A percentile compares a stretch with the other conserved stretches of the same genome.
Conservation (phyloP, 2,888 invertebrate genomes). For the Pasiphila rectangulata region DNA sequence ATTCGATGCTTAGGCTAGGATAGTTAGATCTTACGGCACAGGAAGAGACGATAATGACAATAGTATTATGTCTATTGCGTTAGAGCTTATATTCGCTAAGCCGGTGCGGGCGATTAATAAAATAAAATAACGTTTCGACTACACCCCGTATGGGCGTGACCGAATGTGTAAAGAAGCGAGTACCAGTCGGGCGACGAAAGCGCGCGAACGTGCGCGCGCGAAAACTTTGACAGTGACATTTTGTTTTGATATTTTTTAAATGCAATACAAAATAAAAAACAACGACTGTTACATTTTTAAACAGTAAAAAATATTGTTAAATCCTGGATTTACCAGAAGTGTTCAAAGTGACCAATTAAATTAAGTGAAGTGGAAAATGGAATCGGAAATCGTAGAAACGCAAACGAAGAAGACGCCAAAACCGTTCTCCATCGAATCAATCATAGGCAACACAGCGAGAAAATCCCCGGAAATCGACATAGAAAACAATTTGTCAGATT, state of each 20-base stretch:
- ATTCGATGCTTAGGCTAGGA: background rate
- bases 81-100: constrained; percentile 70
- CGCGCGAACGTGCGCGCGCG: constrained; percentile 50
- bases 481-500: constrained; percentile 68
- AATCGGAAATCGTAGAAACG: constrained; percentile 59
- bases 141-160: constrained; percentile 78
- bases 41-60: constrained; percentile 46
- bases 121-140: constrained; percentile 62
- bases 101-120: constrained; percentile 60
- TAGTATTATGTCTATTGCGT: constrained; percentile 55
- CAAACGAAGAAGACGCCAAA: constrained; percentile 70
- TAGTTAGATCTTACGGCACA: constrained; percentile 30
- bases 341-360: background rate
- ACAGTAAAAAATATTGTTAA: background rate
- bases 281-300: background rate
- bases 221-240: constrained; percentile 20
- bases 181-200: constrained; percentile 52
- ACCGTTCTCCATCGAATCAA: constrained; percentile 83
- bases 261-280: background rate
- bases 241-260: background rate
- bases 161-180: constrained; percentile 43
- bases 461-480: constrained; percentile 76
- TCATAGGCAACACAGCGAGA: constrained; percentile 70
- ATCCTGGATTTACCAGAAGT: background rate
- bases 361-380: constrained; percentile 39